phyloP scores from a whole-genome alignment of 2,888 invertebrate species.

The Hymenopus coronatus region DNA sequence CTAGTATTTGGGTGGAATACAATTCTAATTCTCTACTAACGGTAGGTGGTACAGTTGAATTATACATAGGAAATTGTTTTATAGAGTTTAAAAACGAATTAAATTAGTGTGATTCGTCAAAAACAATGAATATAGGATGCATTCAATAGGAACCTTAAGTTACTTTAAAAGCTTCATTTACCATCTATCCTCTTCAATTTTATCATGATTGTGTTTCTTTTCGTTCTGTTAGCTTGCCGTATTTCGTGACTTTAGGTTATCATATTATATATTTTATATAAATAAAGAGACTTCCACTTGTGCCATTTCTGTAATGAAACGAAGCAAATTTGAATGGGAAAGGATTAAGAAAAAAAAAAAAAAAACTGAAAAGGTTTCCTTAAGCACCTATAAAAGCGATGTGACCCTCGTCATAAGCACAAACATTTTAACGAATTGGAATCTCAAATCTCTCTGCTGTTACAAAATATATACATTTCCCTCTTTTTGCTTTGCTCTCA shows the following conservation, averaged over 20 bases:
- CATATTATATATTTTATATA: background rate
- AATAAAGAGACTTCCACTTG: background rate
- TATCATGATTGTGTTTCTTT: too few relatives aligned
- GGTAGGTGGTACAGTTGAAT: too few relatives aligned
- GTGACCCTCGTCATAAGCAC: background rate
- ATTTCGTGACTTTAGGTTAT: background rate
- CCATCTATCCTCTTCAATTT: too few relatives aligned
- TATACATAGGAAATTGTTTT: too few relatives aligned
- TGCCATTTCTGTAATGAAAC: background rate
- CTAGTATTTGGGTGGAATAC: too few relatives aligned
- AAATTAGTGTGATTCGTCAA: too few relatives aligned
- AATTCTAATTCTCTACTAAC: too few relatives aligned
- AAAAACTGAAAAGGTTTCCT: background rate
- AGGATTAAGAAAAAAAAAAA: background rate
- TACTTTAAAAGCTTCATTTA: too few relatives aligned
- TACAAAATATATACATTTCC: background rate
- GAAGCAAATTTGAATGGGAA: background rate
- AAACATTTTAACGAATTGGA: background rate
- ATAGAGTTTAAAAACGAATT: too few relatives aligned
- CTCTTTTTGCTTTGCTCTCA: background rate
- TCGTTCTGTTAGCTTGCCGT: too few relatives aligned
- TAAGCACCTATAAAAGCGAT: background rate
- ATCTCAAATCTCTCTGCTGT: background rate
- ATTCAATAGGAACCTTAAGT: too few relatives aligned
- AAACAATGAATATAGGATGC: too few relatives aligned